Base-by-base conservation (phyloP, 2,888 invertebrate species). In the Volucella zonaria region DNA sequence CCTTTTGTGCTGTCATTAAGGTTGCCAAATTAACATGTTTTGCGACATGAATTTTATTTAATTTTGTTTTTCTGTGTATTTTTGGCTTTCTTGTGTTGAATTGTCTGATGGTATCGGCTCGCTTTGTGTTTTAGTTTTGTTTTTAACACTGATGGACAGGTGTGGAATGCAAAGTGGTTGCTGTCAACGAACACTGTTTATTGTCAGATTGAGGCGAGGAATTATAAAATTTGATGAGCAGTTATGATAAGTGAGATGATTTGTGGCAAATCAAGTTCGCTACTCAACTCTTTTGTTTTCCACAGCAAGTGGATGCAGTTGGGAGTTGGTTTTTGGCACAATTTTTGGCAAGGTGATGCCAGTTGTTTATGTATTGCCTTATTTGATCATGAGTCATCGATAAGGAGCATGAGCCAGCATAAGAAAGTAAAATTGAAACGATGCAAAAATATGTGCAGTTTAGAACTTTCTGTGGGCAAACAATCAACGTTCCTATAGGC, bases 1-100 rank as follows among this genome's bases (percentile, higher is more conserved):
- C 10, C 42, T 45, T 40, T 54, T 80, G 40, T 75, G 80, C 80
- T 85, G 80, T 76, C 83, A 76, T 75, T 80, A 61, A 71, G 67
- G 51, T 71, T 73, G 73, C 73, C 62, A 85, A 85, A 81, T 85
- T 85, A 81, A 85, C 81, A 85, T 85, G 85, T 85, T 71, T 56
- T 40, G 61, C 80, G 81, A 67, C 76, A 71, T 76, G 71, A 31
- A 31, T 31, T 31, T 31, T 31, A 31, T 31, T 31, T 76, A 80
- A 81, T 75, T 80, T 66, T 61, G 31, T 71, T 52, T 71, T 52
- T 23, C 40, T 38, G 18, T 14, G 18, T 61, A 43, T 58, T 51
- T 40, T 58, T 64, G 3, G 38, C 23, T 68, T 71, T 68, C 51
- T 12, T 15, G 52, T 52, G 64, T 43, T 43, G 12, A 9, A 18